Evolutionary conservation across 37 sponge, comb jelly and placozoan species (phyloP).

Genomic region (Theonella swinhoei): DNA sequence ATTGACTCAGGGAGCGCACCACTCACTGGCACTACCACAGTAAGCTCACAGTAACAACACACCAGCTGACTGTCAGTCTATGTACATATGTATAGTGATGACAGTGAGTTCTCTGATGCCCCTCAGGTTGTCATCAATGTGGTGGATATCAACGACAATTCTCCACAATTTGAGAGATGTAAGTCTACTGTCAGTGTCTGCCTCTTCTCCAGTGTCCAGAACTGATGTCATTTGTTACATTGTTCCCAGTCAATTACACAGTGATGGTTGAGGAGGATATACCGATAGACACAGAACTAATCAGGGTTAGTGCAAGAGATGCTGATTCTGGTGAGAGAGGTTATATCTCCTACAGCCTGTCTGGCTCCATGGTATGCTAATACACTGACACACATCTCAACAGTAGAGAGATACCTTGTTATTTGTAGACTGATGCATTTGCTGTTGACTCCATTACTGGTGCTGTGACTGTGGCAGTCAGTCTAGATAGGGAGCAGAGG

Average conservation of each 20-base stretch:
- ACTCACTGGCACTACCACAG: neutral
- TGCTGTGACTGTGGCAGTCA: neutral
- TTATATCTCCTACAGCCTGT: constrained; percentile 13
- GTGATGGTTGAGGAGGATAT: constrained; percentile 1
- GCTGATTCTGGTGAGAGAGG: constrained; percentile 8
- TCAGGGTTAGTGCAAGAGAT: constrained; percentile 12
- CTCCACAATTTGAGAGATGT: constrained; percentile 23
- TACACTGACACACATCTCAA: too few relatives aligned
- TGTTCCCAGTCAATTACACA: neutral
- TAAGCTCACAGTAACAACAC: neutral
- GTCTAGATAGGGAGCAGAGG: constrained; percentile 19
- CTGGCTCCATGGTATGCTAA: too few relatives aligned
- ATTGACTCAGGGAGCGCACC: constrained; percentile 12
- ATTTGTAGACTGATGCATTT: constrained; percentile 1
- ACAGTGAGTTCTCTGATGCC: neutral
- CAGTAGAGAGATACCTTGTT: too few relatives aligned
- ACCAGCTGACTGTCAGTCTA: neutral
- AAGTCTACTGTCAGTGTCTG: neutral
- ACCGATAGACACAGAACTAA: neutral
- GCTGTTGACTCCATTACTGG: constrained; percentile 18
- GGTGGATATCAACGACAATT: constrained; percentile 23
- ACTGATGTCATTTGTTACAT: neutral
- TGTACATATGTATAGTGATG: neutral
- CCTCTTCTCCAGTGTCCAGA: neutral
- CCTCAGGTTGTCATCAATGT: neutral